phyloP scores from a whole-genome alignment of 2,888 invertebrate species.

The Amiota minor region DNA sequence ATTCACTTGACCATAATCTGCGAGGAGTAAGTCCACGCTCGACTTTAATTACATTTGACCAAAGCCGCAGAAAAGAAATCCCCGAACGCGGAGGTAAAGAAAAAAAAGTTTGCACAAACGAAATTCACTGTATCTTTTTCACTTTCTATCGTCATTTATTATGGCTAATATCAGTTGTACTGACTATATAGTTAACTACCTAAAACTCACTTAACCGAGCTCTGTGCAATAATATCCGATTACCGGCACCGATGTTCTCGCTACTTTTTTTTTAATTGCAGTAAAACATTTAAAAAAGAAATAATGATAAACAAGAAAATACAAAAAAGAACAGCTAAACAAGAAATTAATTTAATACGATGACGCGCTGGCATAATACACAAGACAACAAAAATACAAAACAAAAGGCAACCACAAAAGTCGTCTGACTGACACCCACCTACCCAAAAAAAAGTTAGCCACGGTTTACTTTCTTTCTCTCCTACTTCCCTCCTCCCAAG shows the following conservation, averaged over 20 bases:
- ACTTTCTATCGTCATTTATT: neutral
- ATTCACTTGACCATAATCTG: too few species aligned
- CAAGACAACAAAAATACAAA: slow-evolving; percentile 27
- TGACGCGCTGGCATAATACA: slow-evolving; percentile 7
- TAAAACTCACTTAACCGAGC: neutral
- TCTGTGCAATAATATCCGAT: slow-evolving; percentile 31
- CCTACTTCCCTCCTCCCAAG: slow-evolving; percentile 27
- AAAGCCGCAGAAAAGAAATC: neutral
- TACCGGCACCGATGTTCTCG: slow-evolving; percentile 24
- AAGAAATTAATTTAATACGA: slow-evolving; percentile 47
- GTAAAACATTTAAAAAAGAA: slow-evolving; percentile 19
- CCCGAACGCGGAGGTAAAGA: neutral
- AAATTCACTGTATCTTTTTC: slow-evolving; percentile 10
- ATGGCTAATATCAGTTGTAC: neutral
- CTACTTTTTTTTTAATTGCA: slow-evolving; percentile 9
- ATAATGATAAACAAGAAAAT: slow-evolving; percentile 15
- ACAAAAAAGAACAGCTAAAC: slow-evolving; percentile 38
- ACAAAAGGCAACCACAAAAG: slow-evolving; percentile 15
- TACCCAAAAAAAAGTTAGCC: neutral
- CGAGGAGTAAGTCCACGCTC: neutral
- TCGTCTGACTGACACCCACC: neutral
- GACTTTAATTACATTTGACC: slow-evolving; percentile 23
- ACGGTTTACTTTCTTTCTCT: neutral
- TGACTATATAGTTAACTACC: neutral
- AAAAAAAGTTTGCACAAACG: neutral